These are phyloP conservation scores for Takifugu bimaculatus DNA, from an alignment of 2,113 vertebrate species.

Conservation along the genomic window DNA sequence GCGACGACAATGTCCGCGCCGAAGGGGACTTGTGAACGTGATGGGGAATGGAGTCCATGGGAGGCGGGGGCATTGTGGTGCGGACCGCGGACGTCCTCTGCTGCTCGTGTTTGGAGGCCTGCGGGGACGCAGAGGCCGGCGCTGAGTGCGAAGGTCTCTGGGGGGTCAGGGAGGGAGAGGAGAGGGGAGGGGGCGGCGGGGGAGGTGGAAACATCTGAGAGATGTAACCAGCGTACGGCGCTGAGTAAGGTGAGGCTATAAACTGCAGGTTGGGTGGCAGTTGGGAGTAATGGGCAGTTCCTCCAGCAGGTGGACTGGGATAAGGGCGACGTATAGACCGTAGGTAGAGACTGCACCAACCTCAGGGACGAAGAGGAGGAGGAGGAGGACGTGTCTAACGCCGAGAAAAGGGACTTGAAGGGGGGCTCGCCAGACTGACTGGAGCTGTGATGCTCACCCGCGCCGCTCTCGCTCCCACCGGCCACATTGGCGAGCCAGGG, in stretches of 20 bases:
- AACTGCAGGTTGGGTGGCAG: constrained; percentile 92
- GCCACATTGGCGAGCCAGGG: constrained; percentile 85
- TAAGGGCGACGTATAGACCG: constrained; percentile 82
- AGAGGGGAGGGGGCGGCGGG: constrained; percentile 78
- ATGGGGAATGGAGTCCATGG: constrained; percentile 77
- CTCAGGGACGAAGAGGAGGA: constrained; percentile 58
- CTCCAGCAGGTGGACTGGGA: constrained; percentile 76
- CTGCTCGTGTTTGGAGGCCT: constrained; percentile 79
- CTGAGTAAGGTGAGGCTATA: constrained; percentile 83
- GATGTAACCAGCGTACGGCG: constrained; percentile 88
- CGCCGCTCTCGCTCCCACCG: constrained; percentile 70
- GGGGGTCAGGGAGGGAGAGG: constrained; percentile 76
- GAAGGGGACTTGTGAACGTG: constrained; percentile 76
- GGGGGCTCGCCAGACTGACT: constrained; percentile 77
- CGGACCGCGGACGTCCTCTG: constrained; percentile 72
- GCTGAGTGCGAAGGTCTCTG: constrained; percentile 73
- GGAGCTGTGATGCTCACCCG: constrained; percentile 50
- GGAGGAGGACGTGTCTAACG: constrained; percentile 66
- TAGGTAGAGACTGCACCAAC: constrained; percentile 80
- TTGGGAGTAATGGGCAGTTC: constrained; percentile 88
- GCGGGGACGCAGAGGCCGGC: constrained; percentile 77
- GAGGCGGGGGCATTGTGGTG: constrained; percentile 79
- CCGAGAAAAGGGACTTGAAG: constrained; percentile 79
- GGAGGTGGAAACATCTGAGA: constrained; percentile 86
- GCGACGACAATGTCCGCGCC: constrained; percentile 78